Conservation (phyloP, 64 coral and sea anemone species). For the Cladopsammia gracilis region DNA sequence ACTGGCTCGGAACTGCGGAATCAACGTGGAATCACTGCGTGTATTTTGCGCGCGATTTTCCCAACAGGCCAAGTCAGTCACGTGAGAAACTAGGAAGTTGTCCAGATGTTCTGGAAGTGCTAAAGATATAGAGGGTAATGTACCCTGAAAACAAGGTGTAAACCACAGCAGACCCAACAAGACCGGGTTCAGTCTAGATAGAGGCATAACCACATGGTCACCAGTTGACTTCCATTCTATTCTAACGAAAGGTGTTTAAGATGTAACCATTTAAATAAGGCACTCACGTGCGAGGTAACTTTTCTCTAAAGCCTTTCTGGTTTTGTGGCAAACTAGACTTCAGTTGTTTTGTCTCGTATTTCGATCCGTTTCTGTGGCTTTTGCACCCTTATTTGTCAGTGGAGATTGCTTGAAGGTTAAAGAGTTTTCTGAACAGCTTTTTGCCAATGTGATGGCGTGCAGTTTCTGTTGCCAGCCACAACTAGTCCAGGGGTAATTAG, state of each 20-base stretch:
- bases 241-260: background rate
- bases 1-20: slow-evolving; percentile 79
- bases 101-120: slow-evolving; percentile 29
- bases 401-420: background rate
- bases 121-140: slow-evolving; percentile 56
- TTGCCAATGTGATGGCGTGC: background rate
- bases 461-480: background rate
- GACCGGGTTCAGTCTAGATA: slow-evolving; percentile 45
- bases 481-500: background rate
- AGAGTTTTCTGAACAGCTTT: background rate
- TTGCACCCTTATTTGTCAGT: background rate
- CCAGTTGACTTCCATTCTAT: background rate
- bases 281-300: background rate
- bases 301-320: background rate
- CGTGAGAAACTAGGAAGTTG: slow-evolving; percentile 49
- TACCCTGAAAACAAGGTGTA: slow-evolving; percentile 28
- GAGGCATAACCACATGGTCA: slow-evolving; percentile 16
- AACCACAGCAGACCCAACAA: slow-evolving; percentile 22
- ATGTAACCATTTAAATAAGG: background rate
- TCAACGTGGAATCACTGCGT: slow-evolving; percentile 87
- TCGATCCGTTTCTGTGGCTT: background rate
- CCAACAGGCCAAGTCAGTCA: slow-evolving; percentile 60
- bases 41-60: slow-evolving; percentile 80
- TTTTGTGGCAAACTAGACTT: background rate
- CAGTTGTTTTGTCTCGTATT: background rate